Evolutionary conservation across 2,797 vertebrate genomes (phyloP), one percentile per base, ranked within the genome.

Genomic region (Gobionotothen gibberifrons): DNA sequence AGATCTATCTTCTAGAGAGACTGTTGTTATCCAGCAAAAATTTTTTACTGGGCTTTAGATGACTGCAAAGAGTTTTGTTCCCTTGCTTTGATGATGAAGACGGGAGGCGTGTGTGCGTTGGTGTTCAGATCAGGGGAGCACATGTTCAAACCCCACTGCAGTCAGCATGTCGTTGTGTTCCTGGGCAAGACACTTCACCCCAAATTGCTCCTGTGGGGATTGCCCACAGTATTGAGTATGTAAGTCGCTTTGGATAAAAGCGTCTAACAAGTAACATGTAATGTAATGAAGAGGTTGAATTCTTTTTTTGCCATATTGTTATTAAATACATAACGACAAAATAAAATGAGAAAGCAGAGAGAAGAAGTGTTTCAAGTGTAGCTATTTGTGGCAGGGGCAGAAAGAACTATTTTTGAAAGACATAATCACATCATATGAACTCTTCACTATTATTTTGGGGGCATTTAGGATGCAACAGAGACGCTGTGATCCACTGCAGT

Each of bases 341-440:
- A 58, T 11, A 69, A 43, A 14, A 36, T 19, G 0, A 57, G 10
- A 44, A 48, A 42, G 47, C 11, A 42, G 4, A 21, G 17, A 49
- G 17, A 49, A 47, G 14, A 48, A 32, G 6, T 42, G 2, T 51
- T 68, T 58, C 12, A 44, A 52, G 8, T 16, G 22, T 0, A 44
- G 13, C 57, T 48, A 57, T 61, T 58, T 49, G 60, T 61, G 36
- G 16, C 10, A 22, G 21, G 16, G 15, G 22, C 26, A 36, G 32
- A 71, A 55, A n/a, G 26, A 57, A 71, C 42, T 44, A 8, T n/a
- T 67, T 83, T 56, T 66, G 26, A 72, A 65, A 72, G 57, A 69
- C 42, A 56, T 21, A 39, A 52, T 59, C 60, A 57, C 36, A 72
- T 58, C 13, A 3, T 14, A 43, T 74, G 70, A 80, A 77, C 71